phyloP scores from a whole-genome alignment of 2,797 vertebrate genomes.

The Danio aesculapii region DNA sequence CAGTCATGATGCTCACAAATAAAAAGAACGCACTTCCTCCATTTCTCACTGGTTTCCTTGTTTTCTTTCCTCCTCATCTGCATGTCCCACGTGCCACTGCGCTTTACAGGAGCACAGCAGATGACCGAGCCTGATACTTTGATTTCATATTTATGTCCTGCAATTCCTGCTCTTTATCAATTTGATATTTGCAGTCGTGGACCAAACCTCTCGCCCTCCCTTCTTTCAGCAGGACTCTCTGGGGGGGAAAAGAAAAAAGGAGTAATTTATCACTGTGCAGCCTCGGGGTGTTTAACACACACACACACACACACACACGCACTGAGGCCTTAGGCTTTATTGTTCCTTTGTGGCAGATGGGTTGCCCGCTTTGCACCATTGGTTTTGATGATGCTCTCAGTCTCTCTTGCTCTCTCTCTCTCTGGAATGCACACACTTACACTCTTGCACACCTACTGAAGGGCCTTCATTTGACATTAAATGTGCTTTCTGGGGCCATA shows the following conservation, averaged over 20 bases:
- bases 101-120: slow-evolving; percentile 28
- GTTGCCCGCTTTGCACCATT: slow-evolving; percentile 58
- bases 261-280: slow-evolving; percentile 62
- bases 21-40: slow-evolving; percentile 23
- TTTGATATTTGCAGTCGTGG: slow-evolving; percentile 43
- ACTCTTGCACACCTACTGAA: slow-evolving; percentile 47
- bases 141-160: slow-evolving; percentile 52
- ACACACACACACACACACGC: slow-evolving; percentile 32
- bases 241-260: slow-evolving; percentile 45
- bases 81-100: background rate
- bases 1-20: slow-evolving; percentile 53
- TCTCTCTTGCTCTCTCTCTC: slow-evolving; percentile 40
- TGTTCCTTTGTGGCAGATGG: slow-evolving; percentile 64
- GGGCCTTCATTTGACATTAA: slow-evolving; percentile 39
- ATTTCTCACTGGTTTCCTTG: background rate
- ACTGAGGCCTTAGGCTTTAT: slow-evolving; percentile 56
- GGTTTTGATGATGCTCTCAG: slow-evolving; percentile 56
- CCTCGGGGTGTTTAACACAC: slow-evolving; percentile 53
- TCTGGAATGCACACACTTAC: slow-evolving; percentile 21
- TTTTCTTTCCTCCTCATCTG: background rate
- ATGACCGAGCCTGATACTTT: slow-evolving; percentile 51
- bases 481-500: slow-evolving; percentile 24
- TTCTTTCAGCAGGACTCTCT: slow-evolving; percentile 35
- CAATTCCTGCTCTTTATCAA: slow-evolving; percentile 51
- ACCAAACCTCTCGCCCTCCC: slow-evolving; percentile 45